A percentile compares a stretch with the other conserved stretches of the same genome.
Evolutionary conservation across 2,888 invertebrate species (phyloP).

Genomic region (Spilarctia lutea): DNA sequence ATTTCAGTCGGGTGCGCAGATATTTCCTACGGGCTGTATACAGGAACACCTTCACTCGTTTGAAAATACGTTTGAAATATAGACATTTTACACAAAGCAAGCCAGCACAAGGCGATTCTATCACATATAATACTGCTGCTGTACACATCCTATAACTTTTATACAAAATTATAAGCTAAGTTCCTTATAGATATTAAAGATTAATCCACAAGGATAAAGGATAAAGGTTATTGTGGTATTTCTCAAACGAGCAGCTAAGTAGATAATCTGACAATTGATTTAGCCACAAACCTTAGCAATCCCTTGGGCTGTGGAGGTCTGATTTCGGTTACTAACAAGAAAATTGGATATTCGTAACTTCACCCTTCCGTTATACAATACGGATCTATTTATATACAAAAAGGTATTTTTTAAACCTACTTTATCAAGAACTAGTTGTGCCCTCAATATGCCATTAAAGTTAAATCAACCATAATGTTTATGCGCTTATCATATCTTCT

Average conservation of each 20-base stretch:
- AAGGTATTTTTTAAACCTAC: not conserved
- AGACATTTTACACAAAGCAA: no score
- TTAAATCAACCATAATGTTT: no score
- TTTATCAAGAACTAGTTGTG: not conserved
- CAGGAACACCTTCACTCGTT: no score
- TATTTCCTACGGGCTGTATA: no score
- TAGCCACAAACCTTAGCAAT: not conserved
- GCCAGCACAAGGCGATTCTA: no score
- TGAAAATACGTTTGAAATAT: no score
- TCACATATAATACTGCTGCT: no score
- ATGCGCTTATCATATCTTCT: no score
- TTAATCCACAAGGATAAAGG: not conserved
- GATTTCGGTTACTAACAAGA: not conserved
- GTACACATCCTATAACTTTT: no score
- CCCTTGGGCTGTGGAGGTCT: slow-evolving; percentile 1
- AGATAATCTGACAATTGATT: not conserved
- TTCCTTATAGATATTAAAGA: not conserved
- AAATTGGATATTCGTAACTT: not conserved
- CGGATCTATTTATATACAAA: not conserved
- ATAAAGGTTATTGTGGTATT: not conserved
- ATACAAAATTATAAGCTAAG: not conserved
- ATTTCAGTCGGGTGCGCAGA: no score
- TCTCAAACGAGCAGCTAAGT: not conserved
- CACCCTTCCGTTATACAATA: not conserved
- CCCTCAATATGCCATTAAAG: not conserved